Evolutionary conservation across 2,888 invertebrate genomes (phyloP).

Genomic region (Tribolium freemani): DNA sequence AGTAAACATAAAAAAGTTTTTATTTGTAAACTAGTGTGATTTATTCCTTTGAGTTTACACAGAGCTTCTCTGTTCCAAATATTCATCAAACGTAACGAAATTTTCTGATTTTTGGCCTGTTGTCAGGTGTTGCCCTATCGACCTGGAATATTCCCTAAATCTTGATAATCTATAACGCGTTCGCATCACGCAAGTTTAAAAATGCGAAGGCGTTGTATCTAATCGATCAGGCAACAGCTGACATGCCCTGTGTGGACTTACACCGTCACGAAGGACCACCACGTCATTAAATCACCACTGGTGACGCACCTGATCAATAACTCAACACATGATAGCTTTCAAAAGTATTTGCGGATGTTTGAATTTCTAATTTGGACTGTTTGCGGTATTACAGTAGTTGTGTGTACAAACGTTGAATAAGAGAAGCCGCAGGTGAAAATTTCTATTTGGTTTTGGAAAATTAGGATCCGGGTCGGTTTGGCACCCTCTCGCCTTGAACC

Average conservation of each 20-base stretch:
- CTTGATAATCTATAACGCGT: slow-evolving; percentile 37
- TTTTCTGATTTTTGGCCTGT: no score
- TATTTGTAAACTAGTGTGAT: no score
- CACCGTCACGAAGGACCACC: slow-evolving; percentile 24
- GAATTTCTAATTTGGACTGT: slow-evolving; percentile 19
- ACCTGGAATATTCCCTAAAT: slow-evolving; percentile 28
- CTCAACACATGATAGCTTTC: slow-evolving; percentile 17
- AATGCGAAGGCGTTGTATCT: slow-evolving; percentile 41
- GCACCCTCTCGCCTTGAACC: slow-evolving; percentile 8
- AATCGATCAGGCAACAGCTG: slow-evolving; percentile 44
- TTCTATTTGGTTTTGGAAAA: slow-evolving; percentile 14
- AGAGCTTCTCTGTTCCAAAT: no score
- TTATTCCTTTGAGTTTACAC: no score
- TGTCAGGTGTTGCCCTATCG: slow-evolving; percentile 23
- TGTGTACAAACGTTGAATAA: slow-evolving; percentile 30
- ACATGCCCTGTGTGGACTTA: slow-evolving; percentile 30
- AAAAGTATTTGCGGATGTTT: slow-evolving; percentile 37
- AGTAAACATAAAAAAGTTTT: no score
- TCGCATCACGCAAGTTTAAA: slow-evolving; percentile 36
- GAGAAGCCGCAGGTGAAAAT: slow-evolving; percentile 8
- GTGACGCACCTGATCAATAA: slow-evolving; percentile 43
- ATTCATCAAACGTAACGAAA: no score
- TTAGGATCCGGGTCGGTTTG: slow-evolving; percentile 9
- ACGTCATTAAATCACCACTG: slow-evolving; percentile 38
- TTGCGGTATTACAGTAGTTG: slow-evolving; percentile 9